Evolutionary conservation across 2,888 invertebrate genomes (phyloP).

Genomic region (Pimpla rufipes): DNA sequence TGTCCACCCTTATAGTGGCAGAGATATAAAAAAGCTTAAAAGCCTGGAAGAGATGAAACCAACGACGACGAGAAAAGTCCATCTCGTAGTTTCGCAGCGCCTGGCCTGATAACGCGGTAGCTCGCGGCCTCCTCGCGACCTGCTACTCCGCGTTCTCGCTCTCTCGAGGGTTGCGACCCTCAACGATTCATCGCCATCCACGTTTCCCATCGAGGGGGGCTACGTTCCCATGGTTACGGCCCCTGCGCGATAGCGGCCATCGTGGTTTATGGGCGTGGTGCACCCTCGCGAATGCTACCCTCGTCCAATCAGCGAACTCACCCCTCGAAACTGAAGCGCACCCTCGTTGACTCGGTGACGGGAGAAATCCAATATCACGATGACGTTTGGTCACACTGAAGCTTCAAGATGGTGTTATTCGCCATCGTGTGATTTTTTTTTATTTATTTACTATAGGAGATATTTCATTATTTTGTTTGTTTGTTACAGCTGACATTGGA

Average conservation of each 20-base stretch:
- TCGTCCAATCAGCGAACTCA: slow-evolving; percentile 63
- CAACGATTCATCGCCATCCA: slow-evolving; percentile 59
- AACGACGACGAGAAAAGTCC: slow-evolving; percentile 39
- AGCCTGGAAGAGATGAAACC: slow-evolving; percentile 50
- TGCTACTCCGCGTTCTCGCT: slow-evolving; percentile 29
- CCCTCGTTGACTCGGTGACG: slow-evolving; percentile 35
- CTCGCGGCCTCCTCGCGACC: slow-evolving; percentile 48
- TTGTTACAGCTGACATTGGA: not conserved
- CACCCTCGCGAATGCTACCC: slow-evolving; percentile 48
- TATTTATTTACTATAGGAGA: not conserved
- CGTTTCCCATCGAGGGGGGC: slow-evolving; percentile 29
- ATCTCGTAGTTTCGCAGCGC: slow-evolving; percentile 30
- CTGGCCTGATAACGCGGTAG: not conserved
- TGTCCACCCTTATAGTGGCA: slow-evolving; percentile 39
- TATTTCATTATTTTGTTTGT: slow-evolving; percentile 5
- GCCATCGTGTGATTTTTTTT: not conserved
- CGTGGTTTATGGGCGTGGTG: slow-evolving; percentile 76
- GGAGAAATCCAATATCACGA: slow-evolving; percentile 60
- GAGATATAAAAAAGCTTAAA: slow-evolving; percentile 58
- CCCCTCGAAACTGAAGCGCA: slow-evolving; percentile 37
- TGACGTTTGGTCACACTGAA: slow-evolving; percentile 38
- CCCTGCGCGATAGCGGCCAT: slow-evolving; percentile 76
- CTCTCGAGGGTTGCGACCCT: slow-evolving; percentile 58
- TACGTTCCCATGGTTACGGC: slow-evolving; percentile 65
- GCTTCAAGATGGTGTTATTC: slow-evolving; percentile 61